A percentile compares a stretch with the other conserved stretches of the same genome.
phyloP scores from a whole-genome alignment of 2,797 vertebrate genomes.

The Paratrypauchen microcephalus region DNA sequence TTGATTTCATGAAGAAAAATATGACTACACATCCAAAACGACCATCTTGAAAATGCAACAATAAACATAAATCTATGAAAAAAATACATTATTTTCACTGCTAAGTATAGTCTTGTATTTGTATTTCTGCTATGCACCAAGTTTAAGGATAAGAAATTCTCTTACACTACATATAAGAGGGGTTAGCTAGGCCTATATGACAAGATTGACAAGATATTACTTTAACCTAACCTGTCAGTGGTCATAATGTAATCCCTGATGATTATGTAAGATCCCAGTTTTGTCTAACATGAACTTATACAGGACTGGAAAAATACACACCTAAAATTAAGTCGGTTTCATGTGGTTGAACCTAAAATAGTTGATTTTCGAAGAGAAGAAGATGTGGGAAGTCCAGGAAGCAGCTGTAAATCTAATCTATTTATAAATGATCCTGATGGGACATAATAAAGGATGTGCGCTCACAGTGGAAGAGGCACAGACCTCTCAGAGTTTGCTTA shows the following conservation, averaged over 20 bases:
- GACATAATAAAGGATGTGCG: slow-evolving; percentile 64
- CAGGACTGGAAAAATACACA: slow-evolving; percentile 40
- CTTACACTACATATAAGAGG: background rate
- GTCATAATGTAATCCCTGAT: background rate
- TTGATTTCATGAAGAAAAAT: too few species aligned
- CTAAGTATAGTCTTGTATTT: background rate
- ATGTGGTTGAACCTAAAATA: slow-evolving; percentile 58
- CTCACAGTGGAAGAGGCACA: slow-evolving; percentile 44
- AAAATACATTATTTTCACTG: too few species aligned
- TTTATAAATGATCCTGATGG: slow-evolving; percentile 69
- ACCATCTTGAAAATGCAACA: too few species aligned
- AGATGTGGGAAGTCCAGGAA: slow-evolving; percentile 68
- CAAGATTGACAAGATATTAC: background rate
- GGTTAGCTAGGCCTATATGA: too few species aligned
- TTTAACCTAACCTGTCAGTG: background rate
- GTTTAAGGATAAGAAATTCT: background rate
- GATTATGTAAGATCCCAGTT: slow-evolving; percentile 5
- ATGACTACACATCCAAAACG: too few species aligned
- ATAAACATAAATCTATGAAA: too few species aligned
- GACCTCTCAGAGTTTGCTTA: slow-evolving; percentile 47
- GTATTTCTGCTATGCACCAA: background rate
- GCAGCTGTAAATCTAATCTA: slow-evolving; percentile 78
- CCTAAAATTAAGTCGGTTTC: slow-evolving; percentile 41
- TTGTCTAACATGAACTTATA: slow-evolving; percentile 32
- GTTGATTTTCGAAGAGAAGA: slow-evolving; percentile 55